These are phyloP conservation scores for Nesospiza acunhae DNA, from an alignment of 2,113 vertebrate species.

Conservation along the genomic window DNA sequence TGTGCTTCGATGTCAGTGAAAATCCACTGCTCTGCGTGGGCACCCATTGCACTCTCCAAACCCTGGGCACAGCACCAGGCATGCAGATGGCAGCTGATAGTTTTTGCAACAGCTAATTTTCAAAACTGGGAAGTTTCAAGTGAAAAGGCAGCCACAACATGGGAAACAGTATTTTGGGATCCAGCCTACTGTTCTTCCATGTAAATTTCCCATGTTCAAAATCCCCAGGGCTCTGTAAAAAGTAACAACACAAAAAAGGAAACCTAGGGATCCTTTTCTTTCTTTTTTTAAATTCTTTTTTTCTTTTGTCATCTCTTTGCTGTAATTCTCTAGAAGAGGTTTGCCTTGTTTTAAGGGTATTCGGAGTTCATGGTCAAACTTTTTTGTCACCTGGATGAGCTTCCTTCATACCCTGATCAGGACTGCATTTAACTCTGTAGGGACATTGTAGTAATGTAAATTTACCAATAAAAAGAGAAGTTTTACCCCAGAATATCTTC, in stretches of 20 bases:
- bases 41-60: not conserved
- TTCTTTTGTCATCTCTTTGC: not conserved
- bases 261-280: not conserved
- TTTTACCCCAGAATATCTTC: not conserved
- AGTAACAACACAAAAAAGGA: not conserved
- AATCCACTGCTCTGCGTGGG: not conserved
- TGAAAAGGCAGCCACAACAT: not conserved
- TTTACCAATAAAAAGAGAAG: not conserved
- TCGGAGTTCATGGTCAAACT: not conserved
- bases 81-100: too few species aligned
- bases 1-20: accelerated
- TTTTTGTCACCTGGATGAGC: not conserved
- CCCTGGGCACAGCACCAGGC: not conserved
- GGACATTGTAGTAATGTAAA: not conserved
- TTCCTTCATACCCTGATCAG: not conserved
- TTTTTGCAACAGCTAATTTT: not conserved
- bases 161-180: not conserved
- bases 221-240: not conserved
- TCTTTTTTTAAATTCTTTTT: not conserved
- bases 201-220: not conserved
- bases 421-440: not conserved
- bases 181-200: not conserved
- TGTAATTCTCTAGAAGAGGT: not conserved
- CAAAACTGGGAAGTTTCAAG: not conserved
- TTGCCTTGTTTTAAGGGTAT: not conserved